Percentiles rank a stretch among this genome's conserved stretches.
phyloP scores from a whole-genome alignment of 1,140 invertebrate species.

The Leptonema lineaticorne region DNA sequence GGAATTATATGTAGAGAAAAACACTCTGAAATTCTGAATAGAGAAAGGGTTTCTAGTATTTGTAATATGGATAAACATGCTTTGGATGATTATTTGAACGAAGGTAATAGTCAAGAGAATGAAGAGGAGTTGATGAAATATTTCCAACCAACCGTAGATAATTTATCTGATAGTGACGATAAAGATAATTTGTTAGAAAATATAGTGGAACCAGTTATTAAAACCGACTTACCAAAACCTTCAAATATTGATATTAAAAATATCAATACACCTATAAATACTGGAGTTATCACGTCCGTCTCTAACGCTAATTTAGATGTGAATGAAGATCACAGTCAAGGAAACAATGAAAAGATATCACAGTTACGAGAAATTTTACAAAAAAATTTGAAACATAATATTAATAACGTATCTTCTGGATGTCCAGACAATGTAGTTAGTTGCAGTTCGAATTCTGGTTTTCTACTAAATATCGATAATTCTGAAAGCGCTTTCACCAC shows the following conservation, averaged over 20 bases:
- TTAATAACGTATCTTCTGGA: slow-evolving; percentile 36
- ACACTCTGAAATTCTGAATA: slow-evolving; percentile 54
- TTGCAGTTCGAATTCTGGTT: slow-evolving; percentile 41
- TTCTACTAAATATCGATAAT: slow-evolving; percentile 42
- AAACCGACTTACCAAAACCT: neutral
- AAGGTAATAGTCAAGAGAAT: slow-evolving; percentile 75
- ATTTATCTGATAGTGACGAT: slow-evolving; percentile 32
- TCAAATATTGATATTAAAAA: neutral
- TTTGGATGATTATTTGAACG: slow-evolving; percentile 71
- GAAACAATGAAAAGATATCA: slow-evolving; percentile 66
- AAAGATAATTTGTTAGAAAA: neutral
- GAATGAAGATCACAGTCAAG: slow-evolving; percentile 52
- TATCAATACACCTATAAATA: neutral
- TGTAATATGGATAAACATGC: slow-evolving; percentile 75
- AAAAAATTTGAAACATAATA: slow-evolving; percentile 60
- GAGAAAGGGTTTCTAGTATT: slow-evolving; percentile 67
- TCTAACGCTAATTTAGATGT: slow-evolving; percentile 47
- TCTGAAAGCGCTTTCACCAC: slow-evolving; percentile 39
- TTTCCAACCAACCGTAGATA: slow-evolving; percentile 63
- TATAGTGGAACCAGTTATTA: neutral
- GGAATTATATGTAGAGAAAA: slow-evolving; percentile 54
- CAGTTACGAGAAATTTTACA: slow-evolving; percentile 71
- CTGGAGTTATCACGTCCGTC: neutral
- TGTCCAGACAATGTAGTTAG: neutral
- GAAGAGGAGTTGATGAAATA: slow-evolving; percentile 79